phyloP scores from a whole-genome alignment of 2,797 vertebrate species.

The Hyperoplus lanceolatus region DNA sequence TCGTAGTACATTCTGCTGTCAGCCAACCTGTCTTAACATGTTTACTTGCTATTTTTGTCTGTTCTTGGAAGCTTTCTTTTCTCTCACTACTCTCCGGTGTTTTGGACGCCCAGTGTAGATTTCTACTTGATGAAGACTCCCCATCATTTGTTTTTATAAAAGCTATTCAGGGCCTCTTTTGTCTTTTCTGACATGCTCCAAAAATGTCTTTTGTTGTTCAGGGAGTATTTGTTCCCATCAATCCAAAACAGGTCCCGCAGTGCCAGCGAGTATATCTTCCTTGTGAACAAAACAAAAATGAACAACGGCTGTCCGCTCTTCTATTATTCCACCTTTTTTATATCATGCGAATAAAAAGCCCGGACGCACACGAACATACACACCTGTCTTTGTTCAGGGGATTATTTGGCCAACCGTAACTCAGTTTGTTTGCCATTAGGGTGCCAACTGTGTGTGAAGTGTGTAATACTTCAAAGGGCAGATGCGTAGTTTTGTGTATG shows the following conservation, averaged over 20 bases:
- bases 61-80: not conserved
- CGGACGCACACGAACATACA: not conserved
- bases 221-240: not conserved
- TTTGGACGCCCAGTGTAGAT: not conserved
- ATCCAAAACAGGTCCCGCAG: slow-evolving; percentile 29
- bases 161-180: not conserved
- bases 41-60: slow-evolving; percentile 6
- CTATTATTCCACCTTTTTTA: slow-evolving; percentile 27
- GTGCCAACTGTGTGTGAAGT: not conserved
- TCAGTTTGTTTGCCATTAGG: slow-evolving; percentile 13
- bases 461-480: slow-evolving; percentile 18
- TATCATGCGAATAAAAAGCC: slow-evolving; percentile 8
- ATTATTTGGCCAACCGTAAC: slow-evolving; percentile 12
- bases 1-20: not conserved
- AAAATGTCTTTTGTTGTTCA: slow-evolving; percentile 15
- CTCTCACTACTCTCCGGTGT: not conserved
- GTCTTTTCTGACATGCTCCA: not conserved
- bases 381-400: slow-evolving; percentile 43
- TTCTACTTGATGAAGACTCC: not conserved
- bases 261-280: slow-evolving; percentile 17
- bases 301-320: not conserved
- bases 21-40: slow-evolving; percentile 27
- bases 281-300: slow-evolving; percentile 8
- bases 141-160: not conserved
- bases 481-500: not conserved